Evolutionary conservation across 2,797 vertebrate species (phyloP).

Genomic region (Alfaro cultratus): DNA sequence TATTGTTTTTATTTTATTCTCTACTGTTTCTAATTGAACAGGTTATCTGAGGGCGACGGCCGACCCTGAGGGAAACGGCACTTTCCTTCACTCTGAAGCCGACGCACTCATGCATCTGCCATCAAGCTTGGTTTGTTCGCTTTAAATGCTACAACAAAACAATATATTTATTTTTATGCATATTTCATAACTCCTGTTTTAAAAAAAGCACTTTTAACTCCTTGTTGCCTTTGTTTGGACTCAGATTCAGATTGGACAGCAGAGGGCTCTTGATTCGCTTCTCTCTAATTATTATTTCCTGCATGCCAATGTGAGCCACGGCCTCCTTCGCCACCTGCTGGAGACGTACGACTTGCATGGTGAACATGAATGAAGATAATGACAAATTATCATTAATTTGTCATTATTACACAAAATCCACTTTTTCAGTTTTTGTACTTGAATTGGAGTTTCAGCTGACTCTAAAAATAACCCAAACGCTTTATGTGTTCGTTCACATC

Average conservation of each 20-base stretch:
- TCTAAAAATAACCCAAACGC: too few relatives aligned
- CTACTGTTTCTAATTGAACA: slow-evolving; percentile 23
- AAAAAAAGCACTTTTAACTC: slow-evolving; percentile 2
- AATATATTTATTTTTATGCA: background rate
- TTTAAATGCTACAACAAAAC: background rate
- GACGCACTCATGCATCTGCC: slow-evolving; percentile 82
- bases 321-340: slow-evolving; percentile 81
- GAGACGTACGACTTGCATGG: slow-evolving; percentile 79
- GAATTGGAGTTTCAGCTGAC: too few relatives aligned
- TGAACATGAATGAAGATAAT: slow-evolving; percentile 54
- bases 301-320: slow-evolving; percentile 79
- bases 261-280: slow-evolving; percentile 69
- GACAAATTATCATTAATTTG: background rate
- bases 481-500: too few relatives aligned
- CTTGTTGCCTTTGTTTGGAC: slow-evolving; percentile 3
- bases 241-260: slow-evolving; percentile 79
- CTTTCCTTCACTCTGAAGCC: slow-evolving; percentile 82
- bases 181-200: background rate
- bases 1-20: accelerated
- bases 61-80: slow-evolving; percentile 76
- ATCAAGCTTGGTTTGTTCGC: slow-evolving; percentile 79
- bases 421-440: too few relatives aligned
- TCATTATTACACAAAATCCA: too few relatives aligned
- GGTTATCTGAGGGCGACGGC: slow-evolving; percentile 81
- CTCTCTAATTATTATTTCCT: slow-evolving; percentile 84